These are phyloP conservation scores for Microtus ochrogaster DNA, from an alignment of 2,113 vertebrate species.

Conservation along the genomic window DNA sequence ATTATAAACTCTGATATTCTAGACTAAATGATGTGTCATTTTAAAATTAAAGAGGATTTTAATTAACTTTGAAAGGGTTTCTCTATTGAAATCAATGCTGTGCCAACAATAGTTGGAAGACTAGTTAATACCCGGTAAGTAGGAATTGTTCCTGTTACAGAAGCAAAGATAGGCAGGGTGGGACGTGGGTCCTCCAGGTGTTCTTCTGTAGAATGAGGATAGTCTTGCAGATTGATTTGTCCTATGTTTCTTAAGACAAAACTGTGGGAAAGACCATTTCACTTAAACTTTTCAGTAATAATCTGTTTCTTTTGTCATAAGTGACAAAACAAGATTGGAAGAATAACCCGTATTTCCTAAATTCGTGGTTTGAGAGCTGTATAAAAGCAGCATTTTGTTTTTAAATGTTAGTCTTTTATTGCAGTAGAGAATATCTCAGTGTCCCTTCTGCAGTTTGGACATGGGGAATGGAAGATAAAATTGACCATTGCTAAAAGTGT, in stretches of 20 bases:
- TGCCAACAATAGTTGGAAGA: background rate
- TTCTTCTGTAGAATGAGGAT: background rate
- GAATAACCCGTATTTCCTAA: background rate
- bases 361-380: slow-evolving; percentile 27
- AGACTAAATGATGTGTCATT: slow-evolving; percentile 5
- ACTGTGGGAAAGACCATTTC: slow-evolving; percentile 16
- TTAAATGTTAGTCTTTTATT: slow-evolving; percentile 8
- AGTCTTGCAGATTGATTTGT: background rate
- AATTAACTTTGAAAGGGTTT: slow-evolving; percentile 27
- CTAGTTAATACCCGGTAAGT: background rate
- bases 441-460: background rate
- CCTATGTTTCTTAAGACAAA: slow-evolving; percentile 29
- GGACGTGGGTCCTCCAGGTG: background rate
- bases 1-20: background rate
- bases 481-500: background rate
- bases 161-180: background rate
- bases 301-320: slow-evolving; percentile 44
- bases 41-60: slow-evolving; percentile 22
- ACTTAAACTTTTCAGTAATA: background rate
- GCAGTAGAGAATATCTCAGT: background rate
- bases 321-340: slow-evolving; percentile 5
- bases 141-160: background rate
- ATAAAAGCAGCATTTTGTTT: slow-evolving; percentile 21
- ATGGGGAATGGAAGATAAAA: background rate
- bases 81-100: background rate